A percentile compares a stretch with the other conserved stretches of the same genome.
phyloP scores from a whole-genome alignment of 2,113 vertebrate species.

The Platichthys flesus region DNA sequence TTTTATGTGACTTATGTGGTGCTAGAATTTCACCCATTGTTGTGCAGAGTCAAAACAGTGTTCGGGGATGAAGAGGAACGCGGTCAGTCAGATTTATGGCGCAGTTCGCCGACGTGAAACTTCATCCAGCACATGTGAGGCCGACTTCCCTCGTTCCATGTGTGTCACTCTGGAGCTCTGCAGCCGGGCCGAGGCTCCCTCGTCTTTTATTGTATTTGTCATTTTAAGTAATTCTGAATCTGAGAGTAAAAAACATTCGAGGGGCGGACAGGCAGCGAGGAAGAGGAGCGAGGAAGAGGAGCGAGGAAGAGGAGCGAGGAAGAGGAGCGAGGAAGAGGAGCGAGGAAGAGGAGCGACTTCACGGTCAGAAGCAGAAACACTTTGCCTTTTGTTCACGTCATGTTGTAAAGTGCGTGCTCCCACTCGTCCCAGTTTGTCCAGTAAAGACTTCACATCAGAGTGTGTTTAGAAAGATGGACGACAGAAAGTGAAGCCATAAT shows the following conservation, averaged over 20 bases:
- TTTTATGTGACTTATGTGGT: constrained; percentile 68
- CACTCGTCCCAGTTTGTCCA: not conserved
- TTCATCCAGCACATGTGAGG: constrained; percentile 53
- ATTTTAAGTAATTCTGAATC: constrained; percentile 43
- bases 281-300: not conserved
- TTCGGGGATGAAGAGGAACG: constrained; percentile 59
- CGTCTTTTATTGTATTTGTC: constrained; percentile 54
- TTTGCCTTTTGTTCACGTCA: constrained; percentile 6
- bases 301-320: not conserved
- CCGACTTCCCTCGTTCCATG: constrained; percentile 33
- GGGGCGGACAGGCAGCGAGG: not conserved
- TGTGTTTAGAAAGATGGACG: no score
- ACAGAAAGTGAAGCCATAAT: no score
- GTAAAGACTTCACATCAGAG: not conserved
- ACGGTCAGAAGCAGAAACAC: constrained; percentile 23
- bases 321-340: not conserved
- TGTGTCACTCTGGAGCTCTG: constrained; percentile 21
- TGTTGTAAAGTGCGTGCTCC: constrained; percentile 26
- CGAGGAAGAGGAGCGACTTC: constrained; percentile 1
- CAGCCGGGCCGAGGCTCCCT: constrained; percentile 8
- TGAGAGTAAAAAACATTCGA: constrained; percentile 28
- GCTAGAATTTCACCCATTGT: constrained; percentile 73
- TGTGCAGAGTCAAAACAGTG: constrained; percentile 73
- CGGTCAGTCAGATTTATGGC: constrained; percentile 59
- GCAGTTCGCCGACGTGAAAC: constrained; percentile 61